These are phyloP conservation scores for Nemopilema nomurai DNA, from an alignment of 30 jellyfish, hydroid and myxozoan genomes.

Conservation along the genomic window DNA sequence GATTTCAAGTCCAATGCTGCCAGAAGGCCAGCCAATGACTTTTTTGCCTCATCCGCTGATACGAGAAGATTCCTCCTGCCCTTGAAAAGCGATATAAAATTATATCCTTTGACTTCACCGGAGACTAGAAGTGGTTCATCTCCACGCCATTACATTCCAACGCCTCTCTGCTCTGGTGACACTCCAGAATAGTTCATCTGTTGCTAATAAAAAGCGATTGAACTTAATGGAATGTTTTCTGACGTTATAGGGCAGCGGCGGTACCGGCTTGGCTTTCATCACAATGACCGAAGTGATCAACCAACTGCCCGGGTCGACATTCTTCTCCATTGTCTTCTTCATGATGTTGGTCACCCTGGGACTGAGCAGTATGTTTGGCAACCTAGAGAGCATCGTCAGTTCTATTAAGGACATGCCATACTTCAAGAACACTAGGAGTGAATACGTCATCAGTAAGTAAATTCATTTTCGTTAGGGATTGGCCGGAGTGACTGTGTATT, in stretches of 20 bases:
- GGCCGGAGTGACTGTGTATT: too few species aligned
- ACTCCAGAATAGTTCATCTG: too few species aligned
- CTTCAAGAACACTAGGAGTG: conserved; percentile 72
- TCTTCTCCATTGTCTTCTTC: conserved; percentile 84
- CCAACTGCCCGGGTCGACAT: conserved; percentile 85
- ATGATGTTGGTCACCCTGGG: conserved; percentile 94
- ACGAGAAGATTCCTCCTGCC: too few species aligned
- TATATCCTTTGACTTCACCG: too few species aligned
- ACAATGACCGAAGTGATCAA: conserved; percentile 90
- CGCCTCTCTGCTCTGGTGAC: too few species aligned
- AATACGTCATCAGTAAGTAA: conserved; percentile 67
- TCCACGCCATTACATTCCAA: too few species aligned
- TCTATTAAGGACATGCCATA: conserved; percentile 75
- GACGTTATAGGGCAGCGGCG: conserved; percentile 74
- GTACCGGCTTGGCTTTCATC: conserved; percentile 94
- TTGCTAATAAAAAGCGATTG: neutral
- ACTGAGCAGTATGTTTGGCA: conserved; percentile 86
- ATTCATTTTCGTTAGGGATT: neutral
- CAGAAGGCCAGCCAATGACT: too few species aligned
- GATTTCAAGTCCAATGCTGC: too few species aligned
- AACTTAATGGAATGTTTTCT: neutral
- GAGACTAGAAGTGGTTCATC: too few species aligned
- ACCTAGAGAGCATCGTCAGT: conserved; percentile 73
- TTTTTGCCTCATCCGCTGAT: too few species aligned
- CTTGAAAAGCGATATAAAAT: too few species aligned